Conservation (phyloP, 1,140 invertebrate genomes). For the Calliopsis andreniformis region DNA sequence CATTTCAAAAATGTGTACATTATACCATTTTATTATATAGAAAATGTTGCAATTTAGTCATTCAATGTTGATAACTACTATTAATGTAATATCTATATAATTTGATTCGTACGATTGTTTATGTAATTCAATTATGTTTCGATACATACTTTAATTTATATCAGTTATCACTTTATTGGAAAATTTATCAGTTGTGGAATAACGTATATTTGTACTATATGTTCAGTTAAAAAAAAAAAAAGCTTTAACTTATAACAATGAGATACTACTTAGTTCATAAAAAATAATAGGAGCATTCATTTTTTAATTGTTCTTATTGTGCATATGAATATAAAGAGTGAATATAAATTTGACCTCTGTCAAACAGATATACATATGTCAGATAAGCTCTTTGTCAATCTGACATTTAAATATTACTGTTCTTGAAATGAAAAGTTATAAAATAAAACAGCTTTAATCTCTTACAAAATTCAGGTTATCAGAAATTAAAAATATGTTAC, state of each 20-base stretch:
- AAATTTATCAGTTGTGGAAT: neutral
- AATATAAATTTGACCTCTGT: constrained; percentile 46
- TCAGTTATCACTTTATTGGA: neutral
- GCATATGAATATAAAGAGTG: neutral
- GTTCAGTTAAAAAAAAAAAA: no score
- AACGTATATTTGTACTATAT: no score
- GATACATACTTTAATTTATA: neutral
- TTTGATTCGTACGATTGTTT: neutral
- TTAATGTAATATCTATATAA: constrained; percentile 15
- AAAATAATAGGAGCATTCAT: neutral
- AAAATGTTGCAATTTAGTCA: neutral
- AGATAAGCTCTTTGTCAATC: constrained; percentile 26
- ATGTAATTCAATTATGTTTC: neutral
- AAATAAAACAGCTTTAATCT: neutral
- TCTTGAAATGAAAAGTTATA: neutral
- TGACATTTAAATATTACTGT: constrained; percentile 9
- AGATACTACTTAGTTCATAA: neutral
- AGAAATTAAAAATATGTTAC: neutral
- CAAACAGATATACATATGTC: constrained; percentile 21
- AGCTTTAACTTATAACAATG: no score
- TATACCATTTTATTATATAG: neutral
- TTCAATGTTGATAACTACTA: neutral
- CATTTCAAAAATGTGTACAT: neutral
- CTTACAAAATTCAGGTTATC: no score
- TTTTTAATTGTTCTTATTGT: neutral